phyloP scores from a whole-genome alignment of 2,113 vertebrate species.

The Panthera uncia region DNA sequence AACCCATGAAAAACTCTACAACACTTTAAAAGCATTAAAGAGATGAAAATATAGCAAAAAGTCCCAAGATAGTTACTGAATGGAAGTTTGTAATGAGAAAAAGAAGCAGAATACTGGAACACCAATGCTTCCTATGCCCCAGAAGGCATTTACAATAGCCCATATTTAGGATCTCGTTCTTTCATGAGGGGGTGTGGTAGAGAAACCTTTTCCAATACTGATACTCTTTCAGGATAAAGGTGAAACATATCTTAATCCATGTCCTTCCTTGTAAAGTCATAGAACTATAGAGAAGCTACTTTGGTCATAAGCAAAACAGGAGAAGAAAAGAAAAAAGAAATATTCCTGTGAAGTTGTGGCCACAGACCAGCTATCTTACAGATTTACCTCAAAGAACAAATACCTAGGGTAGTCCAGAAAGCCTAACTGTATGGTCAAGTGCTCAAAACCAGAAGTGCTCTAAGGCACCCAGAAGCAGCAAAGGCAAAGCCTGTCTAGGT shows the following conservation, averaged over 20 bases:
- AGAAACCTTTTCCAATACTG: background rate
- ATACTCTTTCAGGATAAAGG: background rate
- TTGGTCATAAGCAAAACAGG: background rate
- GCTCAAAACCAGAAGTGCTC: background rate
- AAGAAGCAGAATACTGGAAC: background rate
- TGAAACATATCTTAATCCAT: background rate
- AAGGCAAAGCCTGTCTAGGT: background rate
- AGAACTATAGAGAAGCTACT: background rate
- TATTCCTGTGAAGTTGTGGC: background rate
- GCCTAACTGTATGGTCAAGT: background rate
- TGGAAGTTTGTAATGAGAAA: background rate
- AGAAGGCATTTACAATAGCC: background rate
- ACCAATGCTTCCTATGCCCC: background rate
- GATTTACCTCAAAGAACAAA: background rate
- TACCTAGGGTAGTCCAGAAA: background rate
- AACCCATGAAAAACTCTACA: background rate
- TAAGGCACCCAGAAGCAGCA: background rate
- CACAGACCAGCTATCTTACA: background rate
- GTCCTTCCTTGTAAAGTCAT: background rate
- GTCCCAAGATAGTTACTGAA: background rate
- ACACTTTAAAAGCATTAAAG: background rate
- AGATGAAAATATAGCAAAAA: background rate
- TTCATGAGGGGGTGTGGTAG: background rate
- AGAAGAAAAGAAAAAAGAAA: background rate
- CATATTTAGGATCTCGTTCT: background rate